Conservation (phyloP, 1,140 invertebrate genomes). For the Lepidurus arcticus region DNA sequence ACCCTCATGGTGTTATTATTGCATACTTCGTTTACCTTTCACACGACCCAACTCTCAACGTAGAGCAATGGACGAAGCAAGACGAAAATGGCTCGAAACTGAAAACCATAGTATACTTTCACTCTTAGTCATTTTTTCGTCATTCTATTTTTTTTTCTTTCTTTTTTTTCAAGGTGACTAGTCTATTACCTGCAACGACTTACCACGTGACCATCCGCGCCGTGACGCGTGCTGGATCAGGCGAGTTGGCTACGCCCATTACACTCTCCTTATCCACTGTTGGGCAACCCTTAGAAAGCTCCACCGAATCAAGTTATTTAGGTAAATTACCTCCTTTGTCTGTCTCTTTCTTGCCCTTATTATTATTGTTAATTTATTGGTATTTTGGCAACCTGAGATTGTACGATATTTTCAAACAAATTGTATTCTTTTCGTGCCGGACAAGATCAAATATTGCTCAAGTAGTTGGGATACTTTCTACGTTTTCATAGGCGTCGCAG, state of each 20-base stretch:
- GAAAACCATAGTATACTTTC: not conserved
- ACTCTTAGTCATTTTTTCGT: not conserved
- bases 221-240: slow-evolving; percentile 50
- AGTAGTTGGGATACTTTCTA: too few relatives aligned
- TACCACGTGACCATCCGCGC: slow-evolving; percentile 54
- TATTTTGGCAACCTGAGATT: not conserved
- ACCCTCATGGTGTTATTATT: slow-evolving; percentile 48
- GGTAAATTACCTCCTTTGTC: not conserved
- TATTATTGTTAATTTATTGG: not conserved
- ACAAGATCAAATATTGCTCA: too few relatives aligned
- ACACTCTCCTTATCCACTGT: not conserved
- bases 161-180: slow-evolving; percentile 41
- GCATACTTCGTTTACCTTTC: slow-evolving; percentile 48
- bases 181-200: slow-evolving; percentile 46
- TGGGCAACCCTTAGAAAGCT: not conserved
- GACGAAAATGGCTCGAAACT: slow-evolving; percentile 38
- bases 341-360: not conserved
- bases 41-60: slow-evolving; percentile 42
- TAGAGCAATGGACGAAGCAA: slow-evolving; percentile 44
- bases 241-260: slow-evolving; percentile 40
- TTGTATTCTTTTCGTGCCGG: too few relatives aligned
- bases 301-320: not conserved
- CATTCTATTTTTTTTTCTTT: not conserved
- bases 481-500: not conserved
- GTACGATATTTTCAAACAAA: too few relatives aligned